These are phyloP conservation scores for Brachypteracias leptosomus DNA, from an alignment of 2,113 vertebrate species.

Conservation along the genomic window DNA sequence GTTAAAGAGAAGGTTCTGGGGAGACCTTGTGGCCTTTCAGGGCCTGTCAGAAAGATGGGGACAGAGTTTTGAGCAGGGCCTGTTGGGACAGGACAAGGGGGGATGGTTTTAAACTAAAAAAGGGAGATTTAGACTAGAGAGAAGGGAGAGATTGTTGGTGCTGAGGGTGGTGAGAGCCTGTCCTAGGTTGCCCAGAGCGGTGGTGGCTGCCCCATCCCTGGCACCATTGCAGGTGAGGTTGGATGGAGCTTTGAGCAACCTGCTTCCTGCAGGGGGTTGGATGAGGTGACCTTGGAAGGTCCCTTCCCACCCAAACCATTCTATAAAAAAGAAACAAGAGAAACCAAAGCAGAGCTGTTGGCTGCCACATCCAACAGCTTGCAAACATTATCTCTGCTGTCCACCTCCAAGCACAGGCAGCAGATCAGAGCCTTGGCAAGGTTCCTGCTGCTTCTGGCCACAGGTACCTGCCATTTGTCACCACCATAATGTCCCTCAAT, in stretches of 20 bases:
- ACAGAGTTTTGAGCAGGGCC: not conserved
- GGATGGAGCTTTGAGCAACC: not conserved
- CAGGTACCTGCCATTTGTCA: not conserved
- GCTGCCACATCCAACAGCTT: not conserved
- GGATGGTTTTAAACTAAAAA: too few species aligned
- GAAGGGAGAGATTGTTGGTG: too few species aligned
- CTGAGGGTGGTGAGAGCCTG: not conserved
- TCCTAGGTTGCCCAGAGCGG: not conserved
- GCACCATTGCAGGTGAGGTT: not conserved
- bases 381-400: not conserved
- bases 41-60: not conserved
- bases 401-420: not conserved
- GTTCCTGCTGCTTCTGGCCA: not conserved
- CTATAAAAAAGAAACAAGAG: not conserved
- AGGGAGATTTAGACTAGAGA: too few species aligned
- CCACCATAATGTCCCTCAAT: fast-evolving
- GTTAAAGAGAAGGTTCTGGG: not conserved
- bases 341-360: not conserved
- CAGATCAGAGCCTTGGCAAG: not conserved
- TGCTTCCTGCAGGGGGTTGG: not conserved
- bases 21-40: not conserved
- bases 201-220: not conserved
- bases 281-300: not conserved
- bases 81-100: not conserved
- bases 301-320: not conserved